Evolutionary conservation across 1,140 invertebrate genomes (phyloP), one percentile per base, ranked within the genome.

Genomic region (Ips nitidus): DNA sequence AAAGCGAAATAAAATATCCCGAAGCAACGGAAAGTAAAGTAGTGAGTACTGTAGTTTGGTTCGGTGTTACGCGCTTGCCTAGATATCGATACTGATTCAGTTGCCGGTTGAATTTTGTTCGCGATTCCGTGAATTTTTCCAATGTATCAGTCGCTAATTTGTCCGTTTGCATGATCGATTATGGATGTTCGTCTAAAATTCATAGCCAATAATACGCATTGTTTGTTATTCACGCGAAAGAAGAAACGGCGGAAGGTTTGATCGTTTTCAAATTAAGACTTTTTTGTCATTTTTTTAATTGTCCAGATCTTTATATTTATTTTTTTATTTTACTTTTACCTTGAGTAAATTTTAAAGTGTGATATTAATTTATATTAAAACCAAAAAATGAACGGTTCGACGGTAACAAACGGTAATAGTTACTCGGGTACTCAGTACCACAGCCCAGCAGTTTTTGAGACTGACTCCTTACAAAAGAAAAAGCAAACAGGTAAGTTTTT

Each of bases 181-280:
- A 65, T 65, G 63, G 63, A 65, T 65, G 63, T 65, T 55, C 63
- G 52, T 43, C 36, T 65, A n/a, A 65, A 65, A 42, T 65, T 56
- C 41, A 42, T 56, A 8, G 52, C 52, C 22, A 65, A 65, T 56
- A 42, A 56, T 63, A 22, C 52, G n/a, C 47, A 63, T 41, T 52
- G 6, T 56, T 45, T 42, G 38, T 8, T 65, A n/a, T 37, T 65
- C n/a, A 38, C 41, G 5, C 22, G 63, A 36, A 65, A 65, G 38
- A 41, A 41, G 41, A 65, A 45, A 65, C 63, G 63, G 52, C 63
- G 63, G 53, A 65, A 65, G 63, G 41, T 40, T 8, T 43, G 2
- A 43, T 45, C 45, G n/a, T 60, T 60, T 6, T 38, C 8, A 8
- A 22, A 6, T 60, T 22, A 22, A 22, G 22, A 22, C 22, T 22